phyloP scores from a whole-genome alignment of 1,140 invertebrate species.

The Parapsyche elsis region DNA sequence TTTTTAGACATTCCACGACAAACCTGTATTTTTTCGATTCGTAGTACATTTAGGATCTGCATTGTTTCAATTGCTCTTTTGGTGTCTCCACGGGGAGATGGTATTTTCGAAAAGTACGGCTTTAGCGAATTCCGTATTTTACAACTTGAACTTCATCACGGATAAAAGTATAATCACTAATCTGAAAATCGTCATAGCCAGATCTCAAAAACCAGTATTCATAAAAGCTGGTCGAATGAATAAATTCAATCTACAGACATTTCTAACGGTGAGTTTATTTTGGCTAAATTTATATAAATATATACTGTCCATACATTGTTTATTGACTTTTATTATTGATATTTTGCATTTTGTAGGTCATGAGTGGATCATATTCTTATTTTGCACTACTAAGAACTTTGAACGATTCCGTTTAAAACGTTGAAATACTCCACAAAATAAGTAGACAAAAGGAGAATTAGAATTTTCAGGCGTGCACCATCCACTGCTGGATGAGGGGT shows the following conservation, averaged over 20 bases:
- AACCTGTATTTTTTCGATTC: conserved; percentile 36
- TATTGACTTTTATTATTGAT: conserved; percentile 5
- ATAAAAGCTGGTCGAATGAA: conserved; percentile 57
- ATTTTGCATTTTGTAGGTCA: conserved; percentile 52
- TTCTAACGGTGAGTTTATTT: conserved; percentile 35
- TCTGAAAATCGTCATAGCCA: conserved; percentile 57
- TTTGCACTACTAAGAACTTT: conserved; percentile 49
- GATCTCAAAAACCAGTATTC: conserved; percentile 59
- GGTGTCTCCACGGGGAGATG: conserved; percentile 49
- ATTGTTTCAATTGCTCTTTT: conserved; percentile 44
- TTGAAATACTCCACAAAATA: background rate
- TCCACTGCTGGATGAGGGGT: too few species aligned
- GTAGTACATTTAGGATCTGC: conserved; percentile 31
- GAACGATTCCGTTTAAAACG: conserved; percentile 19
- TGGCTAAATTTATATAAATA: background rate
- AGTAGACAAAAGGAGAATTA: too few species aligned
- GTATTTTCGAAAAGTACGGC: conserved; percentile 50
- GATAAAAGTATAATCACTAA: conserved; percentile 50
- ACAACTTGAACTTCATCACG: conserved; percentile 53
- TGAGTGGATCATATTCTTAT: conserved; percentile 52
- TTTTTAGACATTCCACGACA: conserved; percentile 46
- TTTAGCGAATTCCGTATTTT: conserved; percentile 57
- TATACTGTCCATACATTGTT: background rate
- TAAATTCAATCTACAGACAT: conserved; percentile 41
- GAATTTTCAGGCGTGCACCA: too few species aligned